Evolutionary conservation across 1,140 invertebrate species (phyloP).

Genomic region (Eupeodes corollae): DNA sequence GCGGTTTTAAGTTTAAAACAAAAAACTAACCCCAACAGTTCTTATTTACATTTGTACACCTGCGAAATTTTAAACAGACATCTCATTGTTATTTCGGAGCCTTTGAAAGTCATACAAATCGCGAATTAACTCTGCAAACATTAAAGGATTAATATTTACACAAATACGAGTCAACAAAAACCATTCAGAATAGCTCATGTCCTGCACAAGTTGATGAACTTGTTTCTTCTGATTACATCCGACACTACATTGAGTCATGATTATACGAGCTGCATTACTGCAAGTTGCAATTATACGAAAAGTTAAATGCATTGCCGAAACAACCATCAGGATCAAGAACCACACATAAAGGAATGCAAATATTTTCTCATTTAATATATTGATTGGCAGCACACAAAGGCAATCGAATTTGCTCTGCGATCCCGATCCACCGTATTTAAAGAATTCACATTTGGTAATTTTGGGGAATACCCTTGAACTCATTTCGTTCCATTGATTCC

Average conservation of each 20-base stretch:
- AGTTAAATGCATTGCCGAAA: slow-evolving; percentile 51
- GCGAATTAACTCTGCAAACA: slow-evolving; percentile 45
- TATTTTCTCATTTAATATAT: slow-evolving; percentile 71
- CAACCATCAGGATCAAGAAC: slow-evolving; percentile 54
- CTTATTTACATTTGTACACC: too few species aligned
- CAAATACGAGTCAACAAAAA: slow-evolving; percentile 54
- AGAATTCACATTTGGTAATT: slow-evolving; percentile 66
- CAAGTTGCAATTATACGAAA: slow-evolving; percentile 39
- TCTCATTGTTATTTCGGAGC: too few species aligned
- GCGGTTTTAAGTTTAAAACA: too few species aligned
- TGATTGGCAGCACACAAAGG: slow-evolving; percentile 62
- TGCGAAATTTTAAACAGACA: too few species aligned
- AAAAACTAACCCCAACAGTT: too few species aligned
- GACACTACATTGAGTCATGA: slow-evolving; percentile 43
- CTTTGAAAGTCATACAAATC: slow-evolving; percentile 30
- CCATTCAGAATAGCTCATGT: slow-evolving; percentile 50
- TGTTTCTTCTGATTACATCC: slow-evolving; percentile 15
- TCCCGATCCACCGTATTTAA: slow-evolving; percentile 52
- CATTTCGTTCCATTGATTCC: slow-evolving; percentile 40
- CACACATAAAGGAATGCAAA: slow-evolving; percentile 73
- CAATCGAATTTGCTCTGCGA: slow-evolving; percentile 48
- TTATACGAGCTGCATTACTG: slow-evolving; percentile 21
- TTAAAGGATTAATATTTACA: slow-evolving; percentile 52
- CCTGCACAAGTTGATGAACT: slow-evolving; percentile 9
- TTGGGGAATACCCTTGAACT: slow-evolving; percentile 56